These are phyloP conservation scores for Onychomys leucogaster DNA, from an alignment of 2,797 vertebrate species.

Conservation along the genomic window DNA sequence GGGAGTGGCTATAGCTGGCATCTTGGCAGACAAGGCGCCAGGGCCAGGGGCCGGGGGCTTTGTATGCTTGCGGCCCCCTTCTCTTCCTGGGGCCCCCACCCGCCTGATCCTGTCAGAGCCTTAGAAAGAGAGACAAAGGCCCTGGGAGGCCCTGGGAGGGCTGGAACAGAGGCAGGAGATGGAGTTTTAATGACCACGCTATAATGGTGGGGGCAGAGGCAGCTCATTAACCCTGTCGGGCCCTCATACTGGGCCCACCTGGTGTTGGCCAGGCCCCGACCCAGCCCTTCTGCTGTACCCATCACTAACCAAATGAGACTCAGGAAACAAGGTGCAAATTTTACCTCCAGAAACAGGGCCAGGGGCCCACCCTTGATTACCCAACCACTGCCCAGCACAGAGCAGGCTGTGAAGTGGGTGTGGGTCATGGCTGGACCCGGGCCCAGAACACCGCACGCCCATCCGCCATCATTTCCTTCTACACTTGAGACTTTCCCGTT, in stretches of 20 bases:
- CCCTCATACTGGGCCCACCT: slow-evolving; percentile 16
- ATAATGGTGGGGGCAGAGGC: background rate
- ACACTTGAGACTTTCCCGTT: background rate
- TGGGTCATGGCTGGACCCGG: accelerated
- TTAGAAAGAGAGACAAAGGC: slow-evolving; percentile 80
- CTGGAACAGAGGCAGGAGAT: slow-evolving; percentile 73
- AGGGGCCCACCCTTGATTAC: background rate
- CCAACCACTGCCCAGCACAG: accelerated
- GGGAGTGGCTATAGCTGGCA: slow-evolving; percentile 59
- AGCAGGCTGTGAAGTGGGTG: accelerated
- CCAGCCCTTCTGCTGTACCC: background rate
- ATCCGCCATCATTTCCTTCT: background rate
- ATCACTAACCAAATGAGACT: background rate
- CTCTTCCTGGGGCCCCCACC: slow-evolving; percentile 76
- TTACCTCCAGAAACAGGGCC: background rate
- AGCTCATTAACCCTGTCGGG: slow-evolving; percentile 71
- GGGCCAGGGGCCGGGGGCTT: background rate
- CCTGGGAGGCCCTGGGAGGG: slow-evolving; percentile 66
- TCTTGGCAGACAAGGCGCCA: slow-evolving; percentile 60
- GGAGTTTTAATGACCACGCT: slow-evolving; percentile 74
- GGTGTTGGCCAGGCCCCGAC: background rate
- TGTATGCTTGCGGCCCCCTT: background rate
- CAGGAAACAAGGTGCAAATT: background rate
- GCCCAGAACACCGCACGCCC: background rate
- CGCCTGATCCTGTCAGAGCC: slow-evolving; percentile 71